Base-by-base conservation (phyloP, 2,797 vertebrate genomes). In the Vipera latastei region DNA sequence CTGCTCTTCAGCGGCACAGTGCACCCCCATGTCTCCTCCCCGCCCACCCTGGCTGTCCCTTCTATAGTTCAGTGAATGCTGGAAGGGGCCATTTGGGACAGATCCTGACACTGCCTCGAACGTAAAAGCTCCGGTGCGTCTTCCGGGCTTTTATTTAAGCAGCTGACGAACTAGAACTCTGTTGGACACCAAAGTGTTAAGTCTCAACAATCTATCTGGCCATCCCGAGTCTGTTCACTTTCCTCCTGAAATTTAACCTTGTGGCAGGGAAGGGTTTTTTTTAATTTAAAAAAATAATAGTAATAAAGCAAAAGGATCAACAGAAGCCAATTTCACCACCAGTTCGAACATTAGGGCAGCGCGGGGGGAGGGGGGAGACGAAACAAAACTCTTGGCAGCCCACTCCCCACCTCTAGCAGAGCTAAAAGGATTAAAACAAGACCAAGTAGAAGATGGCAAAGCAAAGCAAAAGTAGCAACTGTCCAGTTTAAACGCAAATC, bases 391-490 rank as follows among this genome's bases (percentile, higher is more conserved):
- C 38, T 57, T 4, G 28, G 8, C 73, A 44, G 9, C 11, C 88
- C 86, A 88, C 63, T 48, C 91, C 55, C 69, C 90, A 61, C 63
- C 92, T 92, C 28, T 0, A 93, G 88, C 48, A 93, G 85, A 92
- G 83, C 92, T 90, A 28, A 90, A 87, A 69, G 28, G 93, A 91
- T 87, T 87, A 92, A 92, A 91, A 92, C 60, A 9, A 92, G 91
- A 59, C 73, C 88, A 90, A 60, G 78, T 65, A 88, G 89, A 92
- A 92, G 92, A 90, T 85, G 94, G 59, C 89, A 88, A 90, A 69
- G 86, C 90, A 91, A 91, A 96, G 94, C 94, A 95, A 96, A 95
- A 96, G 88, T 95, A 96, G 96, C 97, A 96, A 96, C 96, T 8
- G 94, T 97, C 96, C 97, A 95, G 96, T 96, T 93, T 90, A 94